Percentiles rank a stretch among this genome's conserved stretches.
Evolutionary conservation across 2,113 vertebrate genomes (phyloP).

Genomic region (Cinclus cinclus): DNA sequence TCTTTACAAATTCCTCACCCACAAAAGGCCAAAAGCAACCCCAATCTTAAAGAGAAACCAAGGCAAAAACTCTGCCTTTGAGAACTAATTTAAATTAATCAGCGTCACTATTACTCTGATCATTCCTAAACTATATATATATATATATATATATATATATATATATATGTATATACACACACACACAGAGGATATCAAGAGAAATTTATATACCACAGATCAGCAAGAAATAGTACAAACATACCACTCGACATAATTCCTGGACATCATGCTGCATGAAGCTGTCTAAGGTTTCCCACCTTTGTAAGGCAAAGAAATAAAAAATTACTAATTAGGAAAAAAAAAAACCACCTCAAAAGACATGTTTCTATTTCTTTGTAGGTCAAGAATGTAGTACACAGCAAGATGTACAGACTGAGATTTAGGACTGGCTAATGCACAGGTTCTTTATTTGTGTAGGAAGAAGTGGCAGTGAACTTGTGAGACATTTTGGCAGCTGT

Average conservation of each 20-base stretch:
- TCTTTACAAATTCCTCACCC: not conserved
- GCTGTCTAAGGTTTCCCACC: conserved; percentile 99
- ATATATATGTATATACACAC: no score
- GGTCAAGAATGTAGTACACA: not conserved
- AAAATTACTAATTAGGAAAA: not conserved
- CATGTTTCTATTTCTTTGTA: not conserved
- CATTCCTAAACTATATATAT: not conserved
- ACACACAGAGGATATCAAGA: not conserved
- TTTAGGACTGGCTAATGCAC: not conserved
- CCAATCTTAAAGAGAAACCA: not conserved
- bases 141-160: no score
- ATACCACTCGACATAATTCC: conserved; percentile 97
- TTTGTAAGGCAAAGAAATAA: conserved; percentile 58
- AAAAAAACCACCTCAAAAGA: not conserved
- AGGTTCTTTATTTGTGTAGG: not conserved
- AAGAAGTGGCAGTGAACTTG: not conserved
- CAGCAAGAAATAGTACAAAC: conserved; percentile 59
- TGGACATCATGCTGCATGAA: conserved; percentile 99
- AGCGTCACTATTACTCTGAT: not conserved
- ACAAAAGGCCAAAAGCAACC: not conserved
- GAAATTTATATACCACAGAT: not conserved
- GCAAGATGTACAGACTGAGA: not conserved
- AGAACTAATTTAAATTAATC: not conserved
- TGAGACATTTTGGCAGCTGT: not conserved
- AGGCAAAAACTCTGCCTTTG: not conserved